Conservation (phyloP, 2,797 vertebrate species). For the Delichon dasypus region DNA sequence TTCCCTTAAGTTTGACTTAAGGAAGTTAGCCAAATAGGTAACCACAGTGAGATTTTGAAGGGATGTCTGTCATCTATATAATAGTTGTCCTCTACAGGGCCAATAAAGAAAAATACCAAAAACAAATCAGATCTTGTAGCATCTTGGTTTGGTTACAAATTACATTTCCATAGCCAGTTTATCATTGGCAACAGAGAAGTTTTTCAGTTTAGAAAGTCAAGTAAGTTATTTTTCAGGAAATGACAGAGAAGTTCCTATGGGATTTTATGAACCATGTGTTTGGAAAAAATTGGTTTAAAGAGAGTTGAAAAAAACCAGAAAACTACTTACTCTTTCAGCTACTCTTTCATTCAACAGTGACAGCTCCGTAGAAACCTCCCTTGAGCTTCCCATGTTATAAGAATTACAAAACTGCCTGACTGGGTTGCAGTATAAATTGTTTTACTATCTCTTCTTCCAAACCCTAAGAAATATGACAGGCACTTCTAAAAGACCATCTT, state of each 20-base stretch:
- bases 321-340: constrained; percentile 48
- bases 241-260: constrained; percentile 35
- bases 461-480: background rate
- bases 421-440: background rate
- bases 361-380: background rate
- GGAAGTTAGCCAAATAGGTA: background rate
- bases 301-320: constrained; percentile 53
- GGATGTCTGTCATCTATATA: background rate
- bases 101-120: background rate
- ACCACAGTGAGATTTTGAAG: background rate
- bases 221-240: constrained; percentile 64
- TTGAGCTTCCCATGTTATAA: background rate
- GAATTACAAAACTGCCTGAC: background rate
- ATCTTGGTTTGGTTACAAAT: constrained; percentile 33
- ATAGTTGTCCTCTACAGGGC: background rate
- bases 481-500: background rate
- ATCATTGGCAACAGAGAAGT: background rate
- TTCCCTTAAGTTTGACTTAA: background rate
- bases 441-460: background rate
- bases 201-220: constrained; percentile 42
- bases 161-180: constrained; percentile 26
- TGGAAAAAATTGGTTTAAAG: constrained; percentile 60
- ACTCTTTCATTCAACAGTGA: constrained; percentile 50
- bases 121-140: background rate
- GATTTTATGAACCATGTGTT: constrained; percentile 56